Evolutionary conservation across 2,113 vertebrate genomes (phyloP).

Genomic region (Amphiprion ocellaris): DNA sequence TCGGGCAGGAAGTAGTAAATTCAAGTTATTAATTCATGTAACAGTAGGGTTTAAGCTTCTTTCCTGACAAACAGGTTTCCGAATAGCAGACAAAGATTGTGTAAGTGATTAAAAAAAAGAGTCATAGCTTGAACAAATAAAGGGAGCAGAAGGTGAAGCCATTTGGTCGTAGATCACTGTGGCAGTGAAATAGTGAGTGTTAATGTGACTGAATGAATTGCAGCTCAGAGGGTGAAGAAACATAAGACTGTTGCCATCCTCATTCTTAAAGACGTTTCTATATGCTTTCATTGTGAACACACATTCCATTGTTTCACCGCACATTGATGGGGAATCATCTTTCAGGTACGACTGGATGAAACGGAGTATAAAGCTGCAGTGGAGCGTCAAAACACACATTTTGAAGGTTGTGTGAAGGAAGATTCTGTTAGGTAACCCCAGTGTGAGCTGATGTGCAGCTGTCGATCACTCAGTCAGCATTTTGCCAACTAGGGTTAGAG

Average conservation of each 20-base stretch:
- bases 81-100: slow-evolving; percentile 44
- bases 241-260: slow-evolving; percentile 19
- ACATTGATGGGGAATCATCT: not conserved
- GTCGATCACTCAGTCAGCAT: slow-evolving; percentile 11
- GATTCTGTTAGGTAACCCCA: not conserved
- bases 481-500: not conserved
- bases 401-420: not conserved
- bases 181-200: slow-evolving; percentile 30
- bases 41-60: slow-evolving; percentile 67
- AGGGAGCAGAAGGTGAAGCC: slow-evolving; percentile 16
- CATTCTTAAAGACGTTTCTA: not conserved
- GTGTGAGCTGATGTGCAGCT: slow-evolving; percentile 2
- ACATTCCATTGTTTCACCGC: slow-evolving; percentile 1
- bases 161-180: slow-evolving; percentile 21
- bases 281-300: slow-evolving; percentile 1
- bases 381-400: not conserved
- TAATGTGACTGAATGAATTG: slow-evolving; percentile 18
- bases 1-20: slow-evolving; percentile 31
- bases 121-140: slow-evolving; percentile 17
- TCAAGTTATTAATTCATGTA: slow-evolving; percentile 46
- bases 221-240: slow-evolving; percentile 4
- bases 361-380: slow-evolving; percentile 12
- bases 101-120: slow-evolving; percentile 39
- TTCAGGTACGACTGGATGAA: not conserved
- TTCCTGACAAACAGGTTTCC: slow-evolving; percentile 33